Evolutionary conservation across 2,113 vertebrate species (phyloP).

Genomic region (Conger conger): DNA sequence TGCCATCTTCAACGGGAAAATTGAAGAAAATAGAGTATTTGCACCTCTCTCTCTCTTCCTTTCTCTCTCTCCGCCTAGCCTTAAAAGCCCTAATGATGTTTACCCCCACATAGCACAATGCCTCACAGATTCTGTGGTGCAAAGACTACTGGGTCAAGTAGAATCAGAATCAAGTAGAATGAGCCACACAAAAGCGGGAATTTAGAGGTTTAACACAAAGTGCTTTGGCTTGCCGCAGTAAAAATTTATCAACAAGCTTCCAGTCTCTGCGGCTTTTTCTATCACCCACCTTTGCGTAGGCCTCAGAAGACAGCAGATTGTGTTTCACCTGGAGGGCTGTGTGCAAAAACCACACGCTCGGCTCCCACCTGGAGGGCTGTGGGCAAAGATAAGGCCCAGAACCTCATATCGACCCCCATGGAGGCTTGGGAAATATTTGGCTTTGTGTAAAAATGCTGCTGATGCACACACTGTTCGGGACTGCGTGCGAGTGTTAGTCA

Average conservation of each 20-base stretch:
- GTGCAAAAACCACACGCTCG: no score
- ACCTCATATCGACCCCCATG: neutral
- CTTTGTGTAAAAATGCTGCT: neutral
- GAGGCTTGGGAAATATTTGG: constrained; percentile 1
- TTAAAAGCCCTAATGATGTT: neutral
- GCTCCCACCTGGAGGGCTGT: neutral
- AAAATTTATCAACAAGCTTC: no score
- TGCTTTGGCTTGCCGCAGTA: no score
- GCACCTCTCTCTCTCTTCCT: constrained; percentile 1
- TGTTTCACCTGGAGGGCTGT: neutral
- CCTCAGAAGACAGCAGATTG: no score
- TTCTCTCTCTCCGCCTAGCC: neutral
- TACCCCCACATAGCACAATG: neutral
- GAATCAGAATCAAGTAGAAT: neutral
- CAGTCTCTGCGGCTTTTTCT: no score
- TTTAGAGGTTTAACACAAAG: no score
- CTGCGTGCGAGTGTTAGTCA: neutral
- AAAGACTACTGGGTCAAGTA: neutral
- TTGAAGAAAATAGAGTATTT: no score
- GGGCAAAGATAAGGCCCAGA: no score
- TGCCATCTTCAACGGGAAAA: no score
- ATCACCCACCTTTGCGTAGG: no score
- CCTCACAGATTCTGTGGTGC: no score
- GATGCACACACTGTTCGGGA: neutral
- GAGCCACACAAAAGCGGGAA: neutral